phyloP scores from a whole-genome alignment of 2,888 invertebrate species.

The Abrostola triplasia region DNA sequence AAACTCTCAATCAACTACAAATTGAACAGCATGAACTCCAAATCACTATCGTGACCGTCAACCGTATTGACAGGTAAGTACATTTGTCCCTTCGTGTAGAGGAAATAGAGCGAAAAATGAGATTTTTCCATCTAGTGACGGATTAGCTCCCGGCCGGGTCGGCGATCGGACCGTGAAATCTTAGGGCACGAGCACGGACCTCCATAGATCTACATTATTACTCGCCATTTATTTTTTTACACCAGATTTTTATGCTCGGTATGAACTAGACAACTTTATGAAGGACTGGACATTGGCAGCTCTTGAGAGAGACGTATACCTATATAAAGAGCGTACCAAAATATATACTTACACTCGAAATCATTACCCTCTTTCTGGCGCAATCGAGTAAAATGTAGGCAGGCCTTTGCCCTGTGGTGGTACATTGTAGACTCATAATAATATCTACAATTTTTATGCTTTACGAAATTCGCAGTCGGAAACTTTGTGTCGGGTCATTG shows the following conservation, averaged over 20 bases:
- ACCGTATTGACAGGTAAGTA: slow-evolving; percentile 37
- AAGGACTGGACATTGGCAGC: too few relatives aligned
- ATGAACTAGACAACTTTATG: background rate
- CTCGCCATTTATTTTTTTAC: slow-evolving; percentile 25
- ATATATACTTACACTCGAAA: too few relatives aligned
- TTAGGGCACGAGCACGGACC: slow-evolving; percentile 47
- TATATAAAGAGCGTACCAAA: too few relatives aligned
- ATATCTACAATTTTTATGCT: too few relatives aligned
- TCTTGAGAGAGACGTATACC: too few relatives aligned
- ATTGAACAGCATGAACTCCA: background rate
- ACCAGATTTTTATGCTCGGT: slow-evolving; percentile 7
- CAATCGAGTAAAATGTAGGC: too few relatives aligned
- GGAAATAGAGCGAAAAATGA: slow-evolving; percentile 56
- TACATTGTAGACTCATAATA: too few relatives aligned
- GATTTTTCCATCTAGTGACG: slow-evolving; percentile 34
- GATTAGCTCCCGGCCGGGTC: slow-evolving; percentile 37
- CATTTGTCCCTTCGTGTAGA: slow-evolving; percentile 48
- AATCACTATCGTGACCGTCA: slow-evolving; percentile 23
- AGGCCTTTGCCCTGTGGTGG: too few relatives aligned
- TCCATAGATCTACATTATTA: slow-evolving; percentile 27
- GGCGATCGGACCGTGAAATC: slow-evolving; percentile 51
- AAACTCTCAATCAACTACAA: too few relatives aligned
- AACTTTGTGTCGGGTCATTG: too few relatives aligned
- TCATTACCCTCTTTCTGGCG: too few relatives aligned
- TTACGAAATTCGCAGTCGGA: too few relatives aligned